Conservation (phyloP, 2,888 invertebrate genomes). For the Tenthredo livida region DNA sequence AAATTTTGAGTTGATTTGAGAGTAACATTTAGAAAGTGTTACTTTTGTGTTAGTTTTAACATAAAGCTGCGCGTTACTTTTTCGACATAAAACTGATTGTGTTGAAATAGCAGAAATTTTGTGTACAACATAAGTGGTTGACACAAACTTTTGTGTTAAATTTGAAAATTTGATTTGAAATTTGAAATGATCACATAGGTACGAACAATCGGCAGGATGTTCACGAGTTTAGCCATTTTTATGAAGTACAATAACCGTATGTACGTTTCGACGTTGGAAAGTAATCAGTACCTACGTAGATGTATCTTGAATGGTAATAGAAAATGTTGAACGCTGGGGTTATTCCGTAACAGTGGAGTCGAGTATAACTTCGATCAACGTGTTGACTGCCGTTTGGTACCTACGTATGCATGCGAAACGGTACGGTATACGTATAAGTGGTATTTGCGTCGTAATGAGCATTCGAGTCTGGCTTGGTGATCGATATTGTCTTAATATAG, state of each 20-base stretch:
- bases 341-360: conserved; percentile 2
- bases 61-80: no score
- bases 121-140: no score
- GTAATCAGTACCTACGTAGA: background rate
- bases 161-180: no score
- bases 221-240: background rate
- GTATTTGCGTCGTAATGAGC: conserved; percentile 12
- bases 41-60: no score
- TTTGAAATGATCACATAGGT: no score
- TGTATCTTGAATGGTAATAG: background rate
- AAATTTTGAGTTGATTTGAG: no score
- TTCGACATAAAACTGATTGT: no score
- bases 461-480: conserved; percentile 5
- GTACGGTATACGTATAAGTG: background rate
- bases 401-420: background rate
- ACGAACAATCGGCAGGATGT: no score
- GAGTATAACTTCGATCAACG: background rate
- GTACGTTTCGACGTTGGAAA: background rate
- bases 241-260: background rate
- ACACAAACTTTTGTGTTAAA: no score
- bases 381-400: background rate
- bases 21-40: no score
- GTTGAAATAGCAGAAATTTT: no score
- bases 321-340: background rate
- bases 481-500: conserved; percentile 22